These are phyloP conservation scores for Trematocara stigmaticum DNA, from an alignment of 2,113 vertebrate genomes.

Conservation along the genomic window DNA sequence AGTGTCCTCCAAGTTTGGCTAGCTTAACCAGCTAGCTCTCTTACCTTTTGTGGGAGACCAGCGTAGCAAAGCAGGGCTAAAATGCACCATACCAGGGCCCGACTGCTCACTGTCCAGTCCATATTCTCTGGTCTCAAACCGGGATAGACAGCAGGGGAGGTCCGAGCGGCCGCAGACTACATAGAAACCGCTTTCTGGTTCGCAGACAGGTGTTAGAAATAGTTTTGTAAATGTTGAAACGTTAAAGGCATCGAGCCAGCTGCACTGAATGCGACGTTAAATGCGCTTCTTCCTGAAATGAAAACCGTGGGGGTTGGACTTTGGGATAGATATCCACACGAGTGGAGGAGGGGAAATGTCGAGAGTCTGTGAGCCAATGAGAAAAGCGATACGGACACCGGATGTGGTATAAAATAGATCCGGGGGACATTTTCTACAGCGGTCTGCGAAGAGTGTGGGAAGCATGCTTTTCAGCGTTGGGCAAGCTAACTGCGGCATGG, in stretches of 20 bases:
- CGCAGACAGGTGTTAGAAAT: background rate
- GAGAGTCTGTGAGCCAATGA: conserved; percentile 25
- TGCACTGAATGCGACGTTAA: background rate
- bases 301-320: conserved; percentile 52
- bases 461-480: rapidly evolving
- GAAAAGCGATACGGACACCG: background rate
- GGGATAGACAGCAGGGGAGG: conserved; percentile 5
- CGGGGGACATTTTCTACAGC: conserved; percentile 15
- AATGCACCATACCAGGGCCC: conserved; percentile 67
- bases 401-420: conserved; percentile 44
- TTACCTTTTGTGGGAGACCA: conserved; percentile 64
- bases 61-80: conserved; percentile 54
- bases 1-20: background rate
- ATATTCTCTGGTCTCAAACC: conserved; percentile 54
- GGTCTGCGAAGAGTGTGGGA: rapidly evolving
- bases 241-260: background rate
- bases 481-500: rapidly evolving
- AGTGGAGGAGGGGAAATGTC: conserved; percentile 44
- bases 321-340: conserved; percentile 16
- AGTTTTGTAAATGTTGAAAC: background rate
- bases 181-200: conserved; percentile 31
- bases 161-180: conserved; percentile 20
- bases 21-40: conserved; percentile 17
- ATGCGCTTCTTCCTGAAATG: conserved; percentile 63
- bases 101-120: conserved; percentile 65